Evolutionary conservation across 2,797 vertebrate genomes (phyloP), one percentile per base, ranked within the genome.

Genomic region (Oceanodroma leucorhoa): DNA sequence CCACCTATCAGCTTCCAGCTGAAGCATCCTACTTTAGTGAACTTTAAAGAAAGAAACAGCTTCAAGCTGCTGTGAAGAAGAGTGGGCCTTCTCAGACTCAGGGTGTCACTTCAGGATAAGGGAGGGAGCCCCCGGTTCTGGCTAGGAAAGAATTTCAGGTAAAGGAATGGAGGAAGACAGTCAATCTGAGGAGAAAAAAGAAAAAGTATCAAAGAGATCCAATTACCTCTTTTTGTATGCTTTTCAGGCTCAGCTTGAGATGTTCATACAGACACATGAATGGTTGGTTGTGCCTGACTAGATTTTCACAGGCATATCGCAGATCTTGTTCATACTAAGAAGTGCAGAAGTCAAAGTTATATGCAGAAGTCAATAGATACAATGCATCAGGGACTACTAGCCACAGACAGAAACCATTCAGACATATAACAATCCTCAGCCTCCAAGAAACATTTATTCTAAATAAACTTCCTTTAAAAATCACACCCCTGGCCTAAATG

Each of bases 141-240:
- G 5, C 32, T 57, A 75, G 34, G 10, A 66, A 38, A 72, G 34
- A 69, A 54, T 64, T 77, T 77, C 26, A 45, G 29, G 32, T 64
- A 60, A 72, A 84, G 50, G 34, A 84, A 77, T 40, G 17, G 32
- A 62, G 34, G 32, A 81, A 69, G 36, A 81, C 7, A 62, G 38
- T 57, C 58, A 72, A 22, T 3, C 29, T 13, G 8, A 62, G 29
- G 10, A 43, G 20, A 64, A 58, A 64, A 57, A 34, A 53, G 5
- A 32, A 41, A 40, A 75, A 62, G 6, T 2, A 32, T n/a, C 16
- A 13, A 67, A 82, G 38, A 64, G 13, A 10, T 36, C 36, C 27
- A 61, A 14, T 88, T 96, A 96, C 97, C 94, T 97, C 89, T 86
- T 92, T 34, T 41, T 88, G 41, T n/a, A 96, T 24, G 23, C 48